A percentile compares a stretch with the other conserved stretches of the same genome.
phyloP scores from a whole-genome alignment of 2,113 vertebrate species.

The Mesoclemmys tuberculata region DNA sequence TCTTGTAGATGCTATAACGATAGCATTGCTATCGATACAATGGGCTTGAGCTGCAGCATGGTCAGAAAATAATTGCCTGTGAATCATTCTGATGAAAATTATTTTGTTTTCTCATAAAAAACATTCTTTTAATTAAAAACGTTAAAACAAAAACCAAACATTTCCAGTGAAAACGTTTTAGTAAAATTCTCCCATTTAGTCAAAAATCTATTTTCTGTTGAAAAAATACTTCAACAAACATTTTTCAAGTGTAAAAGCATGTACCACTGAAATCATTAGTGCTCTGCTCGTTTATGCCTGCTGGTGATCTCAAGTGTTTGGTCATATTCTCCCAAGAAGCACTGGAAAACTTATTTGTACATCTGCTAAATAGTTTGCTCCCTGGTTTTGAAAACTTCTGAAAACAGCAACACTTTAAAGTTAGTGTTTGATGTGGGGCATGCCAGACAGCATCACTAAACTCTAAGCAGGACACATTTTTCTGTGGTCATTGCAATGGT shows the following conservation, averaged over 20 bases:
- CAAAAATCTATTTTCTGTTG: neutral
- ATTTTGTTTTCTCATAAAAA: neutral
- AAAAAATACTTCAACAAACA: too few relatives aligned
- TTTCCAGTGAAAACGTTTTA: neutral
- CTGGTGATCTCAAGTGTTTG: neutral
- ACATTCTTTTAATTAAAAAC: neutral
- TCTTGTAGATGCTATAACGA: neutral
- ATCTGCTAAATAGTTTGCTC: neutral
- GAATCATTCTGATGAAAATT: too few relatives aligned
- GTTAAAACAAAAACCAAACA: neutral
- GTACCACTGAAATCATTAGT: neutral
- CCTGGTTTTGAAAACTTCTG: neutral
- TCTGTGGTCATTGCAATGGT: neutral
- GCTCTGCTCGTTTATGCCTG: neutral
- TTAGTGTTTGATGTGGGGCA: neutral
- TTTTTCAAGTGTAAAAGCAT: rapidly evolving
- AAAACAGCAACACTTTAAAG: neutral
- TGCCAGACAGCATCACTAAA: too few relatives aligned
- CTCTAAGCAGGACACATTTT: neutral
- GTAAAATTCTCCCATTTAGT: neutral
- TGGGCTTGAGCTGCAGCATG: neutral
- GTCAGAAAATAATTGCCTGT: too few relatives aligned
- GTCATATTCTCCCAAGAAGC: neutral
- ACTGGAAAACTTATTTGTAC: neutral
- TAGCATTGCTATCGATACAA: neutral